A percentile compares a stretch with the other conserved stretches of the same genome.
phyloP scores from a whole-genome alignment of 2,113 vertebrate genomes.

The Chiloscyllium plagiosum region DNA sequence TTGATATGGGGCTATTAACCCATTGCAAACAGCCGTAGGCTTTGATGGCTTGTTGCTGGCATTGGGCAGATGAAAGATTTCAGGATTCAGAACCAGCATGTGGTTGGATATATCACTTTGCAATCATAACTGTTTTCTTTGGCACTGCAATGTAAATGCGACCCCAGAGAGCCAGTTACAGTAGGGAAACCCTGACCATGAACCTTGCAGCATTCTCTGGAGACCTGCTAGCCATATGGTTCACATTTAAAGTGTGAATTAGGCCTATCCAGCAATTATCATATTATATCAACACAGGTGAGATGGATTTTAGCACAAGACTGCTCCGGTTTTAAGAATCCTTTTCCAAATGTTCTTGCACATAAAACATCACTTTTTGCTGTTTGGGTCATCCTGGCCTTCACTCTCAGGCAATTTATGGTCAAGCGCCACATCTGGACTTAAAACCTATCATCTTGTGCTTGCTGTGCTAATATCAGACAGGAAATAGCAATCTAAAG shows the following conservation, averaged over 20 bases:
- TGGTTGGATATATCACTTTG: constrained; percentile 52
- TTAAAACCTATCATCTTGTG: constrained; percentile 44
- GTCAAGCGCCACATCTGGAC: constrained; percentile 44
- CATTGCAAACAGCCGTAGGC: constrained; percentile 59
- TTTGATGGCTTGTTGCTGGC: constrained; percentile 50
- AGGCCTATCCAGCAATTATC: constrained; percentile 59
- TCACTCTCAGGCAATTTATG: constrained; percentile 49
- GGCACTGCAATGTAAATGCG: constrained; percentile 48
- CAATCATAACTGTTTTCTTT: constrained; percentile 56
- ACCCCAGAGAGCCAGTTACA: constrained; percentile 50
- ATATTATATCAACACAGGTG: constrained; percentile 53
- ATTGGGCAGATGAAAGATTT: constrained; percentile 43
- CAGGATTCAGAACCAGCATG: constrained; percentile 53
- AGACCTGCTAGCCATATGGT: constrained; percentile 52
- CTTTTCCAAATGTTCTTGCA: constrained; percentile 50
- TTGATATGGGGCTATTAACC: constrained; percentile 60
- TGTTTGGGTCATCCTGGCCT: constrained; percentile 43
- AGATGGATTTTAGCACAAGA: constrained; percentile 52
- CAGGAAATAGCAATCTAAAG: constrained; percentile 63
- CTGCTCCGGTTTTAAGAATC: constrained; percentile 50
- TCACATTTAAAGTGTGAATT: constrained; percentile 55
- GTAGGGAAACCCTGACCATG: constrained; percentile 46
- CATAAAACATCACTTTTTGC: constrained; percentile 52
- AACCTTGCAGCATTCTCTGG: constrained; percentile 39
- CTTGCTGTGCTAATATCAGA: constrained; percentile 56